Evolutionary conservation across 2,888 invertebrate genomes (phyloP).

Genomic region (Pammene aurita): DNA sequence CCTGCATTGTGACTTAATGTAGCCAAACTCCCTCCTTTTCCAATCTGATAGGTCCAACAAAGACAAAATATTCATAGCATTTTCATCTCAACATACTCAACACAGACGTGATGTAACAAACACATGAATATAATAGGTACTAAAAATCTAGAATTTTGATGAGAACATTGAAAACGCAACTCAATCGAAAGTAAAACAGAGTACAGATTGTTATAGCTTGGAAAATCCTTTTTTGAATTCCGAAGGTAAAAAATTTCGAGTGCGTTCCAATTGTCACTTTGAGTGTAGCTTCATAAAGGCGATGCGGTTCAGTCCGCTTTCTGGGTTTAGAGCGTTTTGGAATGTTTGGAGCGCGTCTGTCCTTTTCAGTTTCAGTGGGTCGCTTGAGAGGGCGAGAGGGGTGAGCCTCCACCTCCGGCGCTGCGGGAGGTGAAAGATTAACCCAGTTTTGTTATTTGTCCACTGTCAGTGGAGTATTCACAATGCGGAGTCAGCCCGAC

Average conservation of each 20-base stretch:
- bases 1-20: slow-evolving; percentile 73
- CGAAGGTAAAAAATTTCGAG: slow-evolving; percentile 68
- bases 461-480: slow-evolving; percentile 83
- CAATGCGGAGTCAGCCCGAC: slow-evolving; percentile 77
- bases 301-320: slow-evolving; percentile 46
- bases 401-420: slow-evolving; percentile 73
- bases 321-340: slow-evolving; percentile 60
- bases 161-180: slow-evolving; percentile 60
- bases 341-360: slow-evolving; percentile 55
- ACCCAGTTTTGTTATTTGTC: slow-evolving; percentile 84
- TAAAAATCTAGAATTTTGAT: slow-evolving; percentile 69
- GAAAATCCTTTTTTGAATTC: slow-evolving; percentile 76
- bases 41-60: slow-evolving; percentile 63
- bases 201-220: slow-evolving; percentile 66
- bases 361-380: slow-evolving; percentile 68
- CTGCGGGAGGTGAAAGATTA: slow-evolving; percentile 82
- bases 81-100: slow-evolving; percentile 77
- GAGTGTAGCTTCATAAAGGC: slow-evolving; percentile 51
- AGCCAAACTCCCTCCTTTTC: slow-evolving; percentile 65
- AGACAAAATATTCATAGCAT: slow-evolving; percentile 75
- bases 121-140: slow-evolving; percentile 78
- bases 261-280: slow-evolving; percentile 58
- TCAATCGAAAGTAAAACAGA: slow-evolving; percentile 60
- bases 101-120: slow-evolving; percentile 79
- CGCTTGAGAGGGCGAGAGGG: slow-evolving; percentile 64